A percentile compares a stretch with the other conserved stretches of the same genome.
phyloP scores from a whole-genome alignment of 2,113 vertebrate species.

The Pagrus major region DNA sequence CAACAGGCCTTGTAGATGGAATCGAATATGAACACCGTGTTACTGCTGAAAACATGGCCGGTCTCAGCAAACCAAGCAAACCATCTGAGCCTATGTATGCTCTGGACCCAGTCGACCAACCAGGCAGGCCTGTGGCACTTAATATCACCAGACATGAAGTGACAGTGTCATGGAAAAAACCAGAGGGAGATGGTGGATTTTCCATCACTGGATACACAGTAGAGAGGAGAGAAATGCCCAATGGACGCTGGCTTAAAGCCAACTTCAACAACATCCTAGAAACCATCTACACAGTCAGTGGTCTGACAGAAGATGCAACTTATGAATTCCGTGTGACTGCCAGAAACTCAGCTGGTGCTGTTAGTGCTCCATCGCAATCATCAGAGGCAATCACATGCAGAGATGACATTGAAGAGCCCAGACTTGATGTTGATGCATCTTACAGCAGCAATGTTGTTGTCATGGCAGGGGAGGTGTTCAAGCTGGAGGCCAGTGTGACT shows the following conservation, averaged over 20 bases:
- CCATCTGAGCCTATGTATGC: slow-evolving; percentile 92
- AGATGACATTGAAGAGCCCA: slow-evolving; percentile 96
- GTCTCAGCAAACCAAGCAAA: slow-evolving; percentile 96
- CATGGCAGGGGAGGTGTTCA: slow-evolving; percentile 96
- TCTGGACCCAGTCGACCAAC: slow-evolving; percentile 94
- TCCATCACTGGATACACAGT: slow-evolving; percentile 97
- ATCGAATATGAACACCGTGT: slow-evolving; percentile 97
- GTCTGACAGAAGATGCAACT: slow-evolving; percentile 92
- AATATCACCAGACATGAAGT: slow-evolving; percentile 97
- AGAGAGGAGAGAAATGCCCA: slow-evolving; percentile 95
- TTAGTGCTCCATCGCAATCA: slow-evolving; percentile 94
- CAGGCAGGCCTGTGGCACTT: slow-evolving; percentile 92
- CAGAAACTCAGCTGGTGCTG: slow-evolving; percentile 93
- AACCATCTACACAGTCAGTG: slow-evolving; percentile 96
- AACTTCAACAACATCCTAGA: slow-evolving; percentile 98
- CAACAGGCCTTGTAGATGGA: slow-evolving; percentile 93
- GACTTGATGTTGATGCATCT: slow-evolving; percentile 90
- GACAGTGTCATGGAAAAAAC: slow-evolving; percentile 94
- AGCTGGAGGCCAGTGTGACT: slow-evolving; percentile 91
- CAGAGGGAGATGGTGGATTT: slow-evolving; percentile 96
- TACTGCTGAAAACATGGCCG: slow-evolving; percentile 96
- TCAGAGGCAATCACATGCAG: slow-evolving; percentile 94
- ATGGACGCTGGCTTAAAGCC: slow-evolving; percentile 97
- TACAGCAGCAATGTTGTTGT: slow-evolving; percentile 91
- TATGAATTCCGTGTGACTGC: slow-evolving; percentile 98